These are phyloP conservation scores for Spodoptera picta DNA, from an alignment of 2,888 invertebrate species.

Conservation along the genomic window DNA sequence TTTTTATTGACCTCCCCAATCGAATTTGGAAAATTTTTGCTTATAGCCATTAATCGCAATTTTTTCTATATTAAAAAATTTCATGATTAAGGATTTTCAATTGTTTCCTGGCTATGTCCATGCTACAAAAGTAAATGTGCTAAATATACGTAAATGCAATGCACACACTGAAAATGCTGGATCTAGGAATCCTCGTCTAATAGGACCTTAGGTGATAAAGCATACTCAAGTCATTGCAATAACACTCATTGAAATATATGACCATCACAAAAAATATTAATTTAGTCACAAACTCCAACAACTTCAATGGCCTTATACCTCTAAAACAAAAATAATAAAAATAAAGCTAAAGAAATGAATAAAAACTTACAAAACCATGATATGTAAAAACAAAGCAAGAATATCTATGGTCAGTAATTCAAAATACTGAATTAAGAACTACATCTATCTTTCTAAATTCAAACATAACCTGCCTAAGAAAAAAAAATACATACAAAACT, in stretches of 20 bases:
- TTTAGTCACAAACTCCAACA: neutral
- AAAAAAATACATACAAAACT: constrained; percentile 1
- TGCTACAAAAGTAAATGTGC: constrained; percentile 26
- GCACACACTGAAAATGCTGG: constrained; percentile 19
- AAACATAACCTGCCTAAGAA: constrained; percentile 15
- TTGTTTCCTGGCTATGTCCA: constrained; percentile 23
- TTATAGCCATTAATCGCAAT: no score
- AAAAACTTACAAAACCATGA: neutral
- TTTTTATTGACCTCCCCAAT: no score
- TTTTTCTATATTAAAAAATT: no score
- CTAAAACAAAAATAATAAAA: no score
- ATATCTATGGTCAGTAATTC: neutral
- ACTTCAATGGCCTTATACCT: no score
- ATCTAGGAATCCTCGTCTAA: constrained; percentile 6
- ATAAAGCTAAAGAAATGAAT: no score
- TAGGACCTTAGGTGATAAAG: constrained; percentile 1
- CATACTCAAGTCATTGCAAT: constrained; percentile 18
- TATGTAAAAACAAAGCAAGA: neutral
- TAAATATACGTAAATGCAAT: constrained; percentile 28
- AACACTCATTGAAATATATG: constrained; percentile 2
- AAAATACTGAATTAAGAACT: neutral
- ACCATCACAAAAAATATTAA: constrained; percentile 1
- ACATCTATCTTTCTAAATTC: constrained; percentile 3
- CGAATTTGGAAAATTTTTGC: no score
- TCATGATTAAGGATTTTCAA: no score